Evolutionary conservation across 2,797 vertebrate species (phyloP).

Genomic region (Acrossocheilus fasciatus): DNA sequence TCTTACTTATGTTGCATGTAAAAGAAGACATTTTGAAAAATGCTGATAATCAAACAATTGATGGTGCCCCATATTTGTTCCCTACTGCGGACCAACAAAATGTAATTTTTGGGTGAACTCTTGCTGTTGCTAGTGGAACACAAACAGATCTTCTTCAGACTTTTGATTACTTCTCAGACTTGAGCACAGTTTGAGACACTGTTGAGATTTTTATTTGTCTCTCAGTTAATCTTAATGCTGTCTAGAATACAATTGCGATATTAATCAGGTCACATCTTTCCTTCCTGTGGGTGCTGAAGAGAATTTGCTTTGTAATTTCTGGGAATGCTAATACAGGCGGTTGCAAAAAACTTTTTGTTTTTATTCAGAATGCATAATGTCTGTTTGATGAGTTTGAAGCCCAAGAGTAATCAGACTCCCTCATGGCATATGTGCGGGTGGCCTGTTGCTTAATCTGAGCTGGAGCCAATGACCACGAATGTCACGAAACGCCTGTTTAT

Average conservation of each 20-base stretch:
- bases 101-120: not conserved
- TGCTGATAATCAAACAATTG: not conserved
- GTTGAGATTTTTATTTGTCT: not conserved
- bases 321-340: not conserved
- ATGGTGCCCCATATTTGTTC: not conserved
- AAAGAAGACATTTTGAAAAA: not conserved
- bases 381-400: not conserved
- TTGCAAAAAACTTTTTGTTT: not conserved
- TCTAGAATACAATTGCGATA: not conserved
- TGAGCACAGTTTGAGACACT: not conserved
- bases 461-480: not conserved
- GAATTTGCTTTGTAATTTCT: not conserved
- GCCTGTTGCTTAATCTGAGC: not conserved
- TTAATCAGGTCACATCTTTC: conserved; percentile 6
- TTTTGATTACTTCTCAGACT: not conserved
- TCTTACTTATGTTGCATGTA: not conserved
- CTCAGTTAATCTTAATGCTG: not conserved
- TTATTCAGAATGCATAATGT: not conserved
- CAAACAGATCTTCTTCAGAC: not conserved
- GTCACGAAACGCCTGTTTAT: conserved; percentile 40
- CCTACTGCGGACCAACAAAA: not conserved
- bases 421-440: not conserved
- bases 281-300: not conserved
- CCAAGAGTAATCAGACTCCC: not conserved
- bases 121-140: not conserved